These are phyloP conservation scores for Sander lucioperca DNA, from an alignment of 2,113 vertebrate genomes.

Conservation along the genomic window DNA sequence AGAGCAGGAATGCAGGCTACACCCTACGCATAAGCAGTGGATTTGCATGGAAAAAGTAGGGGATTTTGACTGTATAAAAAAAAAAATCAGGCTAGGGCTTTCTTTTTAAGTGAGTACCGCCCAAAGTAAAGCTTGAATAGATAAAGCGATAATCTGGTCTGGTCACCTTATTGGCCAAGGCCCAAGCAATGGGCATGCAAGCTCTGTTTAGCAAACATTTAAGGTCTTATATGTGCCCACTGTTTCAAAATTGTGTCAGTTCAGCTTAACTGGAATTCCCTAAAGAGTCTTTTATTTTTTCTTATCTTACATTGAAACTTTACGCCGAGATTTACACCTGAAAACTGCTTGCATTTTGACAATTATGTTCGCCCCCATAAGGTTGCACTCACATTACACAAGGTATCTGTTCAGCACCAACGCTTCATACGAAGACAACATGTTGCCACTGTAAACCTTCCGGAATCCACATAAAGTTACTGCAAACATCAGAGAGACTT, in stretches of 20 bases:
- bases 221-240: neutral
- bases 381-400: neutral
- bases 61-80: constrained; percentile 11
- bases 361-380: neutral
- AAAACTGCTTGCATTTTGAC: neutral
- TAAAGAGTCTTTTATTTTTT: neutral
- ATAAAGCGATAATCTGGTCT: neutral
- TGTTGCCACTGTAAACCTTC: constrained; percentile 35
- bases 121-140: neutral
- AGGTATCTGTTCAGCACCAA: neutral
- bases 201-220: neutral
- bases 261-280: neutral
- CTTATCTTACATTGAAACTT: constrained; percentile 3
- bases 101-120: neutral
- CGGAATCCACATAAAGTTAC: constrained; percentile 45
- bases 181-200: neutral
- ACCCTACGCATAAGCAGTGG: constrained; percentile 52
- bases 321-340: constrained; percentile 13
- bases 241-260: neutral
- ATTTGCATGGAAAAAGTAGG: constrained; percentile 25
- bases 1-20: constrained; percentile 66
- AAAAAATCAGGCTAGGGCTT: neutral
- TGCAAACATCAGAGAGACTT: constrained; percentile 31
- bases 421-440: constrained; percentile 19
- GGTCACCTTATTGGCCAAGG: neutral